Conservation (phyloP, 2,113 vertebrate species). For the Glaucomys volans region DNA sequence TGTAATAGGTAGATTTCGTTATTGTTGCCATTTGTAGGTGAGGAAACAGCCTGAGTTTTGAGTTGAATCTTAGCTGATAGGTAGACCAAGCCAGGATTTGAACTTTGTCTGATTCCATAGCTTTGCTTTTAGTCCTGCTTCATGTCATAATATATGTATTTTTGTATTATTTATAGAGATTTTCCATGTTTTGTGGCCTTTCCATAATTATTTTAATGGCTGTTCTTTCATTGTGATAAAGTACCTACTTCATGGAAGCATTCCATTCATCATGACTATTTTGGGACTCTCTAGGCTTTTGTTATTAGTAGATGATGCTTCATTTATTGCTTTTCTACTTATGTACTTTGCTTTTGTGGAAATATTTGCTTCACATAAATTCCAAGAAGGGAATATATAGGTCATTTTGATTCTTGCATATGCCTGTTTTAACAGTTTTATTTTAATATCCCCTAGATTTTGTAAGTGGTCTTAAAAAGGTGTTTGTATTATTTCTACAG, state of each 20-base stretch:
- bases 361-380: constrained; percentile 44
- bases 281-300: background rate
- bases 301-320: constrained; percentile 24
- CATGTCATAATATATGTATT: background rate
- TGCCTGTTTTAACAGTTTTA: background rate
- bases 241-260: constrained; percentile 13
- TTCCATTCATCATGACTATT: constrained; percentile 31
- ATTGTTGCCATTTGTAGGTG: constrained; percentile 7
- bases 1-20: constrained; percentile 13
- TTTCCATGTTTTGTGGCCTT: constrained; percentile 15
- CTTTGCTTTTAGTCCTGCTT: constrained; percentile 63
- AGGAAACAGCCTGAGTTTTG: constrained; percentile 40
- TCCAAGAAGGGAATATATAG: background rate
- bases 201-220: constrained; percentile 11
- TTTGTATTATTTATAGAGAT: background rate
- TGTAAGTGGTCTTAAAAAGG: constrained; percentile 28
- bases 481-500: constrained; percentile 40
- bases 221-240: constrained; percentile 53
- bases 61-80: background rate
- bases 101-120: background rate
- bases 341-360: constrained; percentile 37
- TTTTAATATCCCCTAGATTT: constrained; percentile 44
- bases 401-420: constrained; percentile 26
- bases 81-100: background rate
- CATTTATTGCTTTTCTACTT: background rate